phyloP scores from a whole-genome alignment of 2,113 vertebrate species.

The Anser brachyrhynchus region DNA sequence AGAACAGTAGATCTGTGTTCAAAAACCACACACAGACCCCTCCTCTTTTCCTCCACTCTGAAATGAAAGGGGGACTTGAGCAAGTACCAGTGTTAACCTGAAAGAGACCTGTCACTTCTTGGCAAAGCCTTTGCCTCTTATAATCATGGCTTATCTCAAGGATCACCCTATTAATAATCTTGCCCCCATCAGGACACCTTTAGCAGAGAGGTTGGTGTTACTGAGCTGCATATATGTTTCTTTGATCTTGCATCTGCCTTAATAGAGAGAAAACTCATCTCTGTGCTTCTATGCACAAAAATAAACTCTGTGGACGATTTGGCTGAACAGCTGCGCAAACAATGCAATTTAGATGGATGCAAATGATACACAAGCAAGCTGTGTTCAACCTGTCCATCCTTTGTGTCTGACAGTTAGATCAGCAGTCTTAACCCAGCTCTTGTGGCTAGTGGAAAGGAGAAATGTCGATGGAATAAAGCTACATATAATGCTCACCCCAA shows the following conservation, averaged over 20 bases:
- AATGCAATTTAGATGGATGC: constrained; percentile 64
- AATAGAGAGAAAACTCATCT: constrained; percentile 35
- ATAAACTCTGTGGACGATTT: constrained; percentile 55
- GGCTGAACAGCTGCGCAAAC: constrained; percentile 67
- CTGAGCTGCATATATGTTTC: background rate
- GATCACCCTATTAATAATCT: background rate
- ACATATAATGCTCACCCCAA: background rate
- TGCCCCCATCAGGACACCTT: background rate
- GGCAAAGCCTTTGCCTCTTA: background rate
- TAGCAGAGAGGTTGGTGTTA: background rate
- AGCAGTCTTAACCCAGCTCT: background rate
- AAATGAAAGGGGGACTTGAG: background rate
- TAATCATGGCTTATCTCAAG: background rate
- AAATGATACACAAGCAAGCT: constrained; percentile 20
- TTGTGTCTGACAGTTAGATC: constrained; percentile 37
- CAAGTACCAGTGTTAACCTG: background rate
- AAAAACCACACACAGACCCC: background rate
- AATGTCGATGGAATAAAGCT: background rate
- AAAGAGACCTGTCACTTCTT: background rate
- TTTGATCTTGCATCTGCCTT: constrained; percentile 50
- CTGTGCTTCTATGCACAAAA: constrained; percentile 43
- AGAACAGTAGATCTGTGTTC: background rate
- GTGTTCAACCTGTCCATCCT: constrained; percentile 39
- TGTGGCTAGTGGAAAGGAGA: background rate
- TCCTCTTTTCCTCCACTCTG: rapidly evolving